These are phyloP conservation scores for Pteromalus puparum DNA, from an alignment of 1,140 invertebrate genomes.

Conservation along the genomic window DNA sequence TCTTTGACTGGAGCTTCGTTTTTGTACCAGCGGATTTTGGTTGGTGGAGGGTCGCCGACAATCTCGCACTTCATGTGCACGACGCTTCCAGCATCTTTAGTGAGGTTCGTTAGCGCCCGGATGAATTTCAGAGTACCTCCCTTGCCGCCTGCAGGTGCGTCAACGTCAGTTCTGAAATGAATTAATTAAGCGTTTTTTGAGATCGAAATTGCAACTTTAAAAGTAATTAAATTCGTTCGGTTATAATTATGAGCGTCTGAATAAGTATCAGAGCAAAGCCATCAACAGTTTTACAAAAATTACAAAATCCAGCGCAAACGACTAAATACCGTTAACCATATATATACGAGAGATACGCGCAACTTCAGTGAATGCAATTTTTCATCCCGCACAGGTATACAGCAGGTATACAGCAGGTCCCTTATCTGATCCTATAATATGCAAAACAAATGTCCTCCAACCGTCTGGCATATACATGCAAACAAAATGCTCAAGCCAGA, in stretches of 20 bases:
- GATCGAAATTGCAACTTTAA: background rate
- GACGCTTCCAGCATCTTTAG: constrained; percentile 78
- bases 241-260: too few relatives aligned
- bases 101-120: constrained; percentile 77
- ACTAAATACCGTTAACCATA: background rate
- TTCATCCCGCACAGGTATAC: background rate
- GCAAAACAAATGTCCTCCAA: background rate
- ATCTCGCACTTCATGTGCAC: constrained; percentile 83
- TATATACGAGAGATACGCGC: background rate
- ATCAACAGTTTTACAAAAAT: background rate
- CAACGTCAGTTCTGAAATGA: constrained; percentile 59
- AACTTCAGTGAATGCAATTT: background rate
- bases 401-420: background rate
- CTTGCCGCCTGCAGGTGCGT: constrained; percentile 56
- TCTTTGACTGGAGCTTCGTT: constrained; percentile 79
- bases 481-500: background rate
- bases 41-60: constrained; percentile 78
- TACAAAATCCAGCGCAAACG: background rate
- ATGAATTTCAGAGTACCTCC: constrained; percentile 71
- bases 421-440: background rate
- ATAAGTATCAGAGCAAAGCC: too few relatives aligned
- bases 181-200: background rate
- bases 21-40: constrained; percentile 81
- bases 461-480: background rate
- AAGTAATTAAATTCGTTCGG: background rate